Conservation (phyloP, 1,140 invertebrate genomes). For the Gerris buenoi region DNA sequence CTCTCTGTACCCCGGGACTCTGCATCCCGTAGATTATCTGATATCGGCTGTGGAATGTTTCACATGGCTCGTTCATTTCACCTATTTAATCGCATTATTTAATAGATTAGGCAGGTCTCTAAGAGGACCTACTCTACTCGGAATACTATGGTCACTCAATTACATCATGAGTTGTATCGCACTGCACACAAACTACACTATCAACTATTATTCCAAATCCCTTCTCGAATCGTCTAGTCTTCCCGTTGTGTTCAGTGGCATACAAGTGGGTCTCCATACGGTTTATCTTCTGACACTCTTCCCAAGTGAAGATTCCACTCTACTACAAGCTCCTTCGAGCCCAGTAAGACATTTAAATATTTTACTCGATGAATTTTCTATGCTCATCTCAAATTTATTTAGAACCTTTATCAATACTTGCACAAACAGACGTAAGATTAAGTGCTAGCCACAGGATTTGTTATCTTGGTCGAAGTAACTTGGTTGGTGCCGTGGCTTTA, state of each 20-base stretch:
- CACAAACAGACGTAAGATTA: too few species aligned
- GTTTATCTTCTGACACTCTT: constrained; percentile 22
- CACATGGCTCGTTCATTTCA: constrained; percentile 62
- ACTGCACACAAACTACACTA: constrained; percentile 17
- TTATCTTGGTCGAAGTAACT: too few species aligned
- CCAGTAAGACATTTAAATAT: constrained; percentile 1
- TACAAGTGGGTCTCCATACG: constrained; percentile 28
- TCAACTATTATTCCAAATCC: constrained; percentile 30
- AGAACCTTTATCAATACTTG: too few species aligned
- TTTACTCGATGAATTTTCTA: too few species aligned
- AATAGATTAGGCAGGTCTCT: constrained; percentile 31
- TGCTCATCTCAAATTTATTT: too few species aligned
- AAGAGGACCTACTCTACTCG: constrained; percentile 49
- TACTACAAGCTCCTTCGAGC: constrained; percentile 7
- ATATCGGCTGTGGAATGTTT: constrained; percentile 36
- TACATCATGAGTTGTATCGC: constrained; percentile 44
- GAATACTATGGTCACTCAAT: constrained; percentile 45
- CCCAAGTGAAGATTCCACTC: constrained; percentile 5
- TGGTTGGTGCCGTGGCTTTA: too few species aligned
- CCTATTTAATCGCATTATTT: constrained; percentile 51
- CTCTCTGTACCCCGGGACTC: constrained; percentile 8
- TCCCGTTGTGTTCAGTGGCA: constrained; percentile 34
- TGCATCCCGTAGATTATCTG: constrained; percentile 15
- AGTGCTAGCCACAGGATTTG: too few species aligned
- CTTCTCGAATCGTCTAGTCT: constrained; percentile 21